These are phyloP conservation scores for Bathynomus jamesi DNA, from an alignment of 1,140 invertebrate species.

Conservation along the genomic window DNA sequence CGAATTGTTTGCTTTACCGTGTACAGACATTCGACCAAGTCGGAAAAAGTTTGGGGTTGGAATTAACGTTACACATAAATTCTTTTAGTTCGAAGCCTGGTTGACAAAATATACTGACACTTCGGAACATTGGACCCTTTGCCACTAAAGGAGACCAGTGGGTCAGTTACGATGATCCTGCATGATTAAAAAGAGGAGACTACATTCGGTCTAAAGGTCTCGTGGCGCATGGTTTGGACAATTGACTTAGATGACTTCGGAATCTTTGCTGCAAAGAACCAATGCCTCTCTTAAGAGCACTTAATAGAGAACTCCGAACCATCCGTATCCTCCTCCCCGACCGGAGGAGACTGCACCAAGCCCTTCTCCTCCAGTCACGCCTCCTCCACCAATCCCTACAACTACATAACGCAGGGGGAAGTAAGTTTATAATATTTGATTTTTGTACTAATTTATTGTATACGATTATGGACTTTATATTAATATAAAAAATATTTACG, in stretches of 20 bases:
- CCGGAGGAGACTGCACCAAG: slow-evolving; percentile 51
- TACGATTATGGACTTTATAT: too few relatives aligned
- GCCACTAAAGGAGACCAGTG: slow-evolving; percentile 62
- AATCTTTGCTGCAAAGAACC: slow-evolving; percentile 63
- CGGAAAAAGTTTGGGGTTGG: too few relatives aligned
- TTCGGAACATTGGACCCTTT: slow-evolving; percentile 26
- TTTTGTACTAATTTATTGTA: too few relatives aligned
- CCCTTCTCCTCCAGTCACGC: slow-evolving; percentile 60
- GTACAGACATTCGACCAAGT: too few relatives aligned
- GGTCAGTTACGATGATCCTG: slow-evolving; percentile 79
- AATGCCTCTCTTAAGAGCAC: slow-evolving; percentile 62
- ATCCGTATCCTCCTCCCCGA: slow-evolving; percentile 46
- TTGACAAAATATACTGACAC: slow-evolving; percentile 35
- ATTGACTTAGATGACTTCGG: slow-evolving; percentile 80
- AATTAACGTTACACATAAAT: too few relatives aligned
- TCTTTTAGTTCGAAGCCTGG: slow-evolving; percentile 24
- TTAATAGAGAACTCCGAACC: slow-evolving; percentile 58
- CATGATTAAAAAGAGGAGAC: slow-evolving; percentile 65
- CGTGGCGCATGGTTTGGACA: slow-evolving; percentile 74
- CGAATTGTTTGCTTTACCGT: too few relatives aligned
- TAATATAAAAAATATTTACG: background rate
- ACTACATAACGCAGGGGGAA: slow-evolving; percentile 43
- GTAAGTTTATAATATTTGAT: background rate
- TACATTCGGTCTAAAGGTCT: slow-evolving; percentile 62
- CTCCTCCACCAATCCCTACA: slow-evolving; percentile 59